Percentiles rank a stretch among this genome's conserved stretches.
Evolutionary conservation across 2,797 vertebrate species (phyloP).

Genomic region (Melanotaenia trifasciata): DNA sequence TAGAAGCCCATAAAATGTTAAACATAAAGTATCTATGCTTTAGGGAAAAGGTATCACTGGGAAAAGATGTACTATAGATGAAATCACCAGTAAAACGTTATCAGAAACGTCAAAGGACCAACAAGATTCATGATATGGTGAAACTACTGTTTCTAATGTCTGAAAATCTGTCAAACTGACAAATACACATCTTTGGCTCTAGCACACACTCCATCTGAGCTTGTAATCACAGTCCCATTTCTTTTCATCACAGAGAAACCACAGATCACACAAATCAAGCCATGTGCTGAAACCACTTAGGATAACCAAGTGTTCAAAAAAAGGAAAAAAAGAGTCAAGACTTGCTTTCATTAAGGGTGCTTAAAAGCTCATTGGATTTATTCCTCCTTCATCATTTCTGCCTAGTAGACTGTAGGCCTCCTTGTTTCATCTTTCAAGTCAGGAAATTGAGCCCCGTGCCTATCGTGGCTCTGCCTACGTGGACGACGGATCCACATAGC

Average conservation of each 20-base stretch:
- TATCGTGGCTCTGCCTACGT: constrained; percentile 17
- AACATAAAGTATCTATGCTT: not conserved
- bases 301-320: constrained; percentile 27
- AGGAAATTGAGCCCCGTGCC: constrained; percentile 63
- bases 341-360: constrained; percentile 65
- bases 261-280: constrained; percentile 48
- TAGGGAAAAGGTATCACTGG: not conserved
- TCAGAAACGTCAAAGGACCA: not conserved
- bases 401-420: constrained; percentile 27
- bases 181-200: constrained; percentile 28
- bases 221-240: constrained; percentile 36
- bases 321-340: constrained; percentile 28
- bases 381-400: constrained; percentile 47
- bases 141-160: not conserved
- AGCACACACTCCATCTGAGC: constrained; percentile 21
- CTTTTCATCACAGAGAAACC: constrained; percentile 43
- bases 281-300: constrained; percentile 36
- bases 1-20: not conserved
- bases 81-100: not conserved
- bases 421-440: constrained; percentile 55
- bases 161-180: constrained; percentile 36
- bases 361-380: constrained; percentile 73
- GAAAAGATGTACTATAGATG: not conserved
- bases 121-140: not conserved
- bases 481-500: constrained; percentile 4